phyloP scores from a whole-genome alignment of 2,797 vertebrate genomes.

The Microctenopoma steveboyesi region DNA sequence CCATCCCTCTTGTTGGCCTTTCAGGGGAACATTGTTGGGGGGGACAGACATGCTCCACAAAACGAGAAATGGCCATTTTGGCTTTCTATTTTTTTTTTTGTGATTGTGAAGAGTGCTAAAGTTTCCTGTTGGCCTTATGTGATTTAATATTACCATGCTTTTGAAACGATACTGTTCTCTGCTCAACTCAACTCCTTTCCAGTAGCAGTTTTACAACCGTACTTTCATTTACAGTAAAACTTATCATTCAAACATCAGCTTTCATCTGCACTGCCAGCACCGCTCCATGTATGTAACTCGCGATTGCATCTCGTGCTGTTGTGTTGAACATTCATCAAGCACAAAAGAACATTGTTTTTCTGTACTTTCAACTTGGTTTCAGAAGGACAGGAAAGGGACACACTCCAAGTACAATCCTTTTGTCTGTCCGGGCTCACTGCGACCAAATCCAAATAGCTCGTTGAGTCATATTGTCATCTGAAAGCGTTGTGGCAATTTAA shows the following conservation, averaged over 20 bases:
- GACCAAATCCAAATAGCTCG: slow-evolving; percentile 36
- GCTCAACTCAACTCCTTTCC: background rate
- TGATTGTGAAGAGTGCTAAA: slow-evolving; percentile 5
- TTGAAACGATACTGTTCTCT: slow-evolving; percentile 8
- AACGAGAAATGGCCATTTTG: background rate
- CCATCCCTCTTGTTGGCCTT: slow-evolving; percentile 18
- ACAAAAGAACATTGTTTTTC: slow-evolving; percentile 10
- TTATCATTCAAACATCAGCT: slow-evolving; percentile 8
- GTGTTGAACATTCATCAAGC: background rate
- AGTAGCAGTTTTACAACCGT: slow-evolving; percentile 3
- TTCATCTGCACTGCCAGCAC: slow-evolving; percentile 7
- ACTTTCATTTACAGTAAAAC: slow-evolving; percentile 9
- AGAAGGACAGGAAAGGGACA: slow-evolving; percentile 12
- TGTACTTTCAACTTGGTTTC: slow-evolving; percentile 29
- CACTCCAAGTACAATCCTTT: slow-evolving; percentile 15
- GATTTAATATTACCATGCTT: slow-evolving; percentile 20
- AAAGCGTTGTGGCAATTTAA: slow-evolving; percentile 32
- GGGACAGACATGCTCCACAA: background rate
- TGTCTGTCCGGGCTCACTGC: background rate
- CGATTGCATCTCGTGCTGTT: slow-evolving; percentile 11
- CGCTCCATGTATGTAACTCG: slow-evolving; percentile 13
- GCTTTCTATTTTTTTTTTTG: slow-evolving; percentile 3
- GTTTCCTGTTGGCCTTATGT: background rate
- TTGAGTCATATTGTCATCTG: slow-evolving; percentile 23
- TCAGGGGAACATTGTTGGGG: slow-evolving; percentile 5